Percentiles rank a stretch among this genome's conserved stretches.
Conservation (phyloP, 1,140 invertebrate species). For the Heterodera carotae region DNA sequence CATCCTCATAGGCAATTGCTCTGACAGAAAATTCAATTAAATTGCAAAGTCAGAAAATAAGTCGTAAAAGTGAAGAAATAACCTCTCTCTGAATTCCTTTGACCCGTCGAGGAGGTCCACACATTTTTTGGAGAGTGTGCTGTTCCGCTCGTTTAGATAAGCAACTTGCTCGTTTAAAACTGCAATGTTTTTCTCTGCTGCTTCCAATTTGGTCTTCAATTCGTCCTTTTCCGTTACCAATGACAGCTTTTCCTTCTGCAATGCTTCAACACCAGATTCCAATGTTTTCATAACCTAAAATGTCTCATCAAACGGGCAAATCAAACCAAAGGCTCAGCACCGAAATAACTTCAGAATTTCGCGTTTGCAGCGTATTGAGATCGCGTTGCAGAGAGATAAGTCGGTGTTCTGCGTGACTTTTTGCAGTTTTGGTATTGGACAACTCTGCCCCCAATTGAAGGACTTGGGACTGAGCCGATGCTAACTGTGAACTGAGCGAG, state of each 20-base stretch:
- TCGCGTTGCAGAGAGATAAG: conserved; percentile 26
- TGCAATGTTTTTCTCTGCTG: conserved; percentile 14
- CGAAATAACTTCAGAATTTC: conserved; percentile 30
- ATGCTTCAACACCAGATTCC: conserved; percentile 31
- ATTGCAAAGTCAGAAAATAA: too few relatives aligned
- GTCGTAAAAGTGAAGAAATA: conserved; percentile 2
- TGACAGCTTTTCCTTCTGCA: conserved; percentile 32
- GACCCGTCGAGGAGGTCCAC: conserved; percentile 34
- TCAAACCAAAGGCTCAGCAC: neutral
- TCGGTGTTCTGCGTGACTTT: conserved; percentile 31
- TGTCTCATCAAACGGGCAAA: too few relatives aligned
- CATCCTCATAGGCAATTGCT: conserved; percentile 26
- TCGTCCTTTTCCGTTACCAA: conserved; percentile 30
- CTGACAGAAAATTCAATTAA: conserved; percentile 22
- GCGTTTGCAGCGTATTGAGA: conserved; percentile 11
- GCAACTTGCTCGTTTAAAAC: conserved; percentile 33
- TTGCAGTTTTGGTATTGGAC: conserved; percentile 9
- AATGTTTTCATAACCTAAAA: conserved; percentile 43
- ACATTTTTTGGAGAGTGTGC: conserved; percentile 36
- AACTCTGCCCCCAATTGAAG: conserved; percentile 28
- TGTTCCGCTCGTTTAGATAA: conserved; percentile 34
- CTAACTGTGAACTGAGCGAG: conserved; percentile 28
- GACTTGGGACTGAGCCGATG: conserved; percentile 29
- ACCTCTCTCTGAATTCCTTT: conserved; percentile 31
- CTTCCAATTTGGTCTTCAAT: conserved; percentile 26